Conservation (phyloP, 2,888 invertebrate species). For the Drosophila trichaetosa region DNA sequence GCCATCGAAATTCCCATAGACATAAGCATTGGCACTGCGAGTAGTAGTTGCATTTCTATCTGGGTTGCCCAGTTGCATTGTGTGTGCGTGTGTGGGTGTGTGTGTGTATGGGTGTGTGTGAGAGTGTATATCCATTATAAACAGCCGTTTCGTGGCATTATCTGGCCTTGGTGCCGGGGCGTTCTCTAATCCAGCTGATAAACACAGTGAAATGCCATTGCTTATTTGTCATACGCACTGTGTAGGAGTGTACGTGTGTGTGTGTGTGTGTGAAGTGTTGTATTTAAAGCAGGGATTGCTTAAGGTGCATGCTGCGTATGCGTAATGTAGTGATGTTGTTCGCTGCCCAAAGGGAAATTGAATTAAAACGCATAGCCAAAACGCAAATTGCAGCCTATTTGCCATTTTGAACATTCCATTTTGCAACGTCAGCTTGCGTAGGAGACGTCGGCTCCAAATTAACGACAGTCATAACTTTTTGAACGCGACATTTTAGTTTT, state of each 20-base stretch:
- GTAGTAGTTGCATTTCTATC: constrained; percentile 39
- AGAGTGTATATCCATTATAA: constrained; percentile 20
- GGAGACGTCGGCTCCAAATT: constrained; percentile 47
- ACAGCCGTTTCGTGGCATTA: constrained; percentile 22
- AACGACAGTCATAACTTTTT: constrained; percentile 71
- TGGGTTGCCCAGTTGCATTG: constrained; percentile 46
- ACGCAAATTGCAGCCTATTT: constrained; percentile 23
- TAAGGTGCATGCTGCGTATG: constrained; percentile 42
- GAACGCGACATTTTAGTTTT: constrained; percentile 71
- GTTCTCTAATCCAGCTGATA: constrained; percentile 69
- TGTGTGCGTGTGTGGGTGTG: constrained; percentile 9
- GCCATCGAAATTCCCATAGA: constrained; percentile 59
- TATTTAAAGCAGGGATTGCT: constrained; percentile 11
- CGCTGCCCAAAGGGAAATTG: constrained; percentile 44
- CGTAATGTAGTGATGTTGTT: constrained; percentile 13
- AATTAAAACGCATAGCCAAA: constrained; percentile 45
- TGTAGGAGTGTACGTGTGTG: background rate
- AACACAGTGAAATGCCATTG: constrained; percentile 65
- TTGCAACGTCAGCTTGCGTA: constrained; percentile 25
- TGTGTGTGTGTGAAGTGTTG: constrained; percentile 3
- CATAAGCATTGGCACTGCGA: constrained; percentile 45
- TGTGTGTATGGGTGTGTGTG: background rate
- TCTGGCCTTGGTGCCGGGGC: constrained; percentile 13
- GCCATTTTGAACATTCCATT: constrained; percentile 28
- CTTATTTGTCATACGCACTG: constrained; percentile 66